These are phyloP conservation scores for Andricus curvator DNA, from an alignment of 2,888 invertebrate genomes.

Conservation along the genomic window DNA sequence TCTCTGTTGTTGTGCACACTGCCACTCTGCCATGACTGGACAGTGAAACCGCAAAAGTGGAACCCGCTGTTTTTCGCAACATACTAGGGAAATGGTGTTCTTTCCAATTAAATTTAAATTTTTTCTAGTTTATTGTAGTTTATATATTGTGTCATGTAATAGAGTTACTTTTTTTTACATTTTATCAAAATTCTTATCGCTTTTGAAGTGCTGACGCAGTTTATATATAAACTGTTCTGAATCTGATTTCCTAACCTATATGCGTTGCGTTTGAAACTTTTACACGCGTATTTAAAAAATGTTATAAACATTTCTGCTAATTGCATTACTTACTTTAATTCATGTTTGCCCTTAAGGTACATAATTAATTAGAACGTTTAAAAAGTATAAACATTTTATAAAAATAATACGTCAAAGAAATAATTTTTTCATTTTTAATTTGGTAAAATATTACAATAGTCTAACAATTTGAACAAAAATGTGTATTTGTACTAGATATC, in stretches of 20 bases:
- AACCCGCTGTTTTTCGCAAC: not conserved
- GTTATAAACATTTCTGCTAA: not conserved
- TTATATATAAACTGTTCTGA: not conserved
- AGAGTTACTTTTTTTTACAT: not conserved
- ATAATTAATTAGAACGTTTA: not conserved
- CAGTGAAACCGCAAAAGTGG: not conserved
- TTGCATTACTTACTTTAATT: not conserved
- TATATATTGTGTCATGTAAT: not conserved
- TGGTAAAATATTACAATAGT: no score
- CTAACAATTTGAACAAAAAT: no score
- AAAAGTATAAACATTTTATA: no score
- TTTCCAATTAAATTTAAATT: not conserved
- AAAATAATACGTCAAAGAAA: no score
- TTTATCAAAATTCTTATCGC: not conserved
- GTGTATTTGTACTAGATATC: no score
- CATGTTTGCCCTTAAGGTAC: accelerated
- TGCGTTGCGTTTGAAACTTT: not conserved
- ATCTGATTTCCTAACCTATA: not conserved
- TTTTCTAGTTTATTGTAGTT: not conserved
- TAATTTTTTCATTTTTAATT: no score
- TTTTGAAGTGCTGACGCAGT: not conserved
- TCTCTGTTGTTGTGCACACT: not conserved
- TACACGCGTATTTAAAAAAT: not conserved
- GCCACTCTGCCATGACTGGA: no score
- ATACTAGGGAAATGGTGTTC: not conserved